Evolutionary conservation across 2,888 invertebrate genomes (phyloP).

Genomic region (Hirtodrosophila cameraria): DNA sequence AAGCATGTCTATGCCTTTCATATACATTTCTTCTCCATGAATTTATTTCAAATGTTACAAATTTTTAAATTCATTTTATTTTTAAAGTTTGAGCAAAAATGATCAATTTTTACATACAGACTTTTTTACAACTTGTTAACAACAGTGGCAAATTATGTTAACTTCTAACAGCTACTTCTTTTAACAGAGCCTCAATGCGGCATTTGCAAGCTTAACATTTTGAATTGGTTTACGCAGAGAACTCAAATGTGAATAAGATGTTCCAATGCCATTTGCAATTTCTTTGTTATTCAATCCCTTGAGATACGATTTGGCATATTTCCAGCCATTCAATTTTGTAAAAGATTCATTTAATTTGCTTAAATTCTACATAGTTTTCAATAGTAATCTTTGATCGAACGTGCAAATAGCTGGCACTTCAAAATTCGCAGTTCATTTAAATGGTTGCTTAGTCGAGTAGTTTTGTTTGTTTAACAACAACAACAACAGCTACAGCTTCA

Average conservation of each 20-base stretch:
- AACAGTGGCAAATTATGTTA: no score
- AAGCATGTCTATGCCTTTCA: no score
- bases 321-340: slow-evolving; percentile 4
- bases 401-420: slow-evolving; percentile 43
- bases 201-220: no score
- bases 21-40: no score
- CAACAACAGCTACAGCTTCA: slow-evolving; percentile 4
- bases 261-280: slow-evolving; percentile 9
- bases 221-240: neutral
- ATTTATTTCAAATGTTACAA: no score
- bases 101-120: no score
- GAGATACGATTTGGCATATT: slow-evolving; percentile 18
- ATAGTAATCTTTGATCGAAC: slow-evolving; percentile 41
- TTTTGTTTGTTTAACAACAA: neutral
- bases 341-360: slow-evolving; percentile 40
- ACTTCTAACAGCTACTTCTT: no score
- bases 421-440: slow-evolving; percentile 29
- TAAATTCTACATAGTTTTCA: slow-evolving; percentile 28
- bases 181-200: no score
- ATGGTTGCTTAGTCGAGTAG: slow-evolving; percentile 12
- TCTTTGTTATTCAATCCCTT: slow-evolving; percentile 10
- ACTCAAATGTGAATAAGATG: neutral
- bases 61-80: no score
- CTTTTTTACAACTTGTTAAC: no score
- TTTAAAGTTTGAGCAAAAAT: no score